Evolutionary conservation across 1,140 invertebrate species (phyloP), one percentile per base, ranked within the genome.

Genomic region (Cyphomyrmex costatus): DNA sequence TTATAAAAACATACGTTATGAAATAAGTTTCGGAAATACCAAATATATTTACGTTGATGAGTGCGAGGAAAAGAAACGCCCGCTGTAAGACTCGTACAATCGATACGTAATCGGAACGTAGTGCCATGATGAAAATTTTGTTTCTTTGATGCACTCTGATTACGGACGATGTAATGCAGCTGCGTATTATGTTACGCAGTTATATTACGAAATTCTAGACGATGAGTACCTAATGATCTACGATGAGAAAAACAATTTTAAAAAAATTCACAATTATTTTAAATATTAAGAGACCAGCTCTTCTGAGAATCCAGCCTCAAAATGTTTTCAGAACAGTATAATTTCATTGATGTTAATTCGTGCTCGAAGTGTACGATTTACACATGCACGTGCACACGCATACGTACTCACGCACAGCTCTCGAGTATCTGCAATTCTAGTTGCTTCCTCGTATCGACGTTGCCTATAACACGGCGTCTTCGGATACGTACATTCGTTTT

Each of bases 401-500:
- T 21, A 12, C 16, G 0, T 21, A 14, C n/a, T 24, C 46, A 24
- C 61, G 6, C n/a, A 36, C 46, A 27, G 8, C 53, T 30, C 79
- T 60, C 3, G 19, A 46, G 7, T 53, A 7, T 30, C 53, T 12
- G 79, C 79, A 83, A 83, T 53, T 74, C 53, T n/a, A 12, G 14
- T 36, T 21, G 14, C 46, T 16, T 60, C n/a, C 19, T 6, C n/a
- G 56, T 19, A 14, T 73, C 42, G 30, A 2, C 30, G 68, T 83
- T 83, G 79, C 79, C 68, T 83, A 14, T n/a, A 19, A 49, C 27
- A 46, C 73, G 79, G 79, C 79, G 79, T 33, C 51, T 56, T 36
- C 3, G 30, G 58, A 10, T 56, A 7, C 27, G 16, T 24, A 70
- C 16, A 24, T 30, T 16, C 33, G 30, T 80, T 33, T 16, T 33